These are phyloP conservation scores for Sebastes trivittatus DNA, from an alignment of 2,797 vertebrate genomes.

Conservation along the genomic window DNA sequence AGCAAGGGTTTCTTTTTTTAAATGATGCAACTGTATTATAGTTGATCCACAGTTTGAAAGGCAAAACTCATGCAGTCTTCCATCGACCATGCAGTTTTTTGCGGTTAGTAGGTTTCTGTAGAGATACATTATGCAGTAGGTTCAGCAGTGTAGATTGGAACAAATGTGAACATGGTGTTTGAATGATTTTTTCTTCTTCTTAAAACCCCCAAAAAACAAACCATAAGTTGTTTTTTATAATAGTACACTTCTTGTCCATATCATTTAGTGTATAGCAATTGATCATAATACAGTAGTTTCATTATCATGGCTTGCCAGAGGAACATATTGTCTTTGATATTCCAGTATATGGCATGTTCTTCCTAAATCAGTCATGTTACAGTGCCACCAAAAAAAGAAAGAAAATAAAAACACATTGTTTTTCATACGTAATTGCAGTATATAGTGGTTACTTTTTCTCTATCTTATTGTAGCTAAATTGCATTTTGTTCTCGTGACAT, in stretches of 20 bases:
- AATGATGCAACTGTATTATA: conserved; percentile 77
- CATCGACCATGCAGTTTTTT: conserved; percentile 83
- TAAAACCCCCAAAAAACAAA: conserved; percentile 55
- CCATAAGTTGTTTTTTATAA: conserved; percentile 46
- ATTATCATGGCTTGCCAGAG: conserved; percentile 77
- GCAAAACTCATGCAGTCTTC: conserved; percentile 87
- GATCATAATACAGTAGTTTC: conserved; percentile 69
- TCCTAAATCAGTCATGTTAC: conserved; percentile 71
- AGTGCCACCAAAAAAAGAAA: conserved; percentile 64
- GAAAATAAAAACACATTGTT: conserved; percentile 53
- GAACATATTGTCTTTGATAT: conserved; percentile 71
- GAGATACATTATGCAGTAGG: conserved; percentile 71
- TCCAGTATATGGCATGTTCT: conserved; percentile 78
- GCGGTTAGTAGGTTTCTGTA: conserved; percentile 76
- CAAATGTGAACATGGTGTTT: conserved; percentile 61
- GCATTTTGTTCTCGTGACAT: conserved; percentile 50
- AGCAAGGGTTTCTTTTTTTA: conserved; percentile 81
- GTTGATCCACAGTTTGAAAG: conserved; percentile 80
- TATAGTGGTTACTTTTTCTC: conserved; percentile 64
- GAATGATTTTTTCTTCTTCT: conserved; percentile 53
- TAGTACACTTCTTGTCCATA: conserved; percentile 67
- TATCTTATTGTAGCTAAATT: conserved; percentile 66
- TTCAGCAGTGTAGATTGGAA: conserved; percentile 63
- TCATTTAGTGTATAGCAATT: conserved; percentile 68
- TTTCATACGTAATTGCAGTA: conserved; percentile 59